Conservation (phyloP, 2,888 invertebrate species). For the Campoplex capitator region DNA sequence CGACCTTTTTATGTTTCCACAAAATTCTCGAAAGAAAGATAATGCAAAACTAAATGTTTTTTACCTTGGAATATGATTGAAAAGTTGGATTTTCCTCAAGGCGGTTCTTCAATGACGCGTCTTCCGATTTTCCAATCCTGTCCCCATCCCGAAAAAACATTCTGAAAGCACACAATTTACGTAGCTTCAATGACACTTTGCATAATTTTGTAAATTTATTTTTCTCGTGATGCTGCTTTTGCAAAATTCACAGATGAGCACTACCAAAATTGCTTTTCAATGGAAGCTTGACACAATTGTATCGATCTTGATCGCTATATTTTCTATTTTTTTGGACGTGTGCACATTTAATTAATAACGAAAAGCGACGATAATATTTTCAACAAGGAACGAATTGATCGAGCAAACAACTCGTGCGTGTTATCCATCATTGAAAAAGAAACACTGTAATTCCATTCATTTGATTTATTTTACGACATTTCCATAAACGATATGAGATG, state of each 20-base stretch:
- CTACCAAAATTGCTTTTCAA: not conserved
- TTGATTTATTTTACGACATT: conserved; percentile 52
- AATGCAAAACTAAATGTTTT: conserved; percentile 5
- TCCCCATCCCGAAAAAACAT: not conserved
- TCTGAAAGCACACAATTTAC: conserved; percentile 42
- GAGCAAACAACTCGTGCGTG: conserved; percentile 8
- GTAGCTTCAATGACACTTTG: not conserved
- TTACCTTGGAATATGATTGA: conserved; percentile 39
- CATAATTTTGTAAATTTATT: not conserved
- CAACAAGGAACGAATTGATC: conserved; percentile 2
- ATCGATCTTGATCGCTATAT: not conserved
- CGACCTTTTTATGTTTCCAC: not conserved
- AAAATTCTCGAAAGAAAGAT: not conserved
- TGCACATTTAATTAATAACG: not conserved
- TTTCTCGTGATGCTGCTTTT: not conserved
- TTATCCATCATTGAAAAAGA: conserved; percentile 30
- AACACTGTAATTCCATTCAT: conserved; percentile 60
- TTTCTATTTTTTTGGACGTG: conserved; percentile 21
- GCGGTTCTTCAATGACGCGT: not conserved
- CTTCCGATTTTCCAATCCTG: not conserved
- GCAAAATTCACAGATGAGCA: not conserved
- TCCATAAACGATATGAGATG: conserved; percentile 60
- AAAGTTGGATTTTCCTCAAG: not conserved
- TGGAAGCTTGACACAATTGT: not conserved
- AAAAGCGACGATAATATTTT: conserved; percentile 24